phyloP scores from a whole-genome alignment of 2,797 vertebrate genomes.

The Chiropotes sagulatus region DNA sequence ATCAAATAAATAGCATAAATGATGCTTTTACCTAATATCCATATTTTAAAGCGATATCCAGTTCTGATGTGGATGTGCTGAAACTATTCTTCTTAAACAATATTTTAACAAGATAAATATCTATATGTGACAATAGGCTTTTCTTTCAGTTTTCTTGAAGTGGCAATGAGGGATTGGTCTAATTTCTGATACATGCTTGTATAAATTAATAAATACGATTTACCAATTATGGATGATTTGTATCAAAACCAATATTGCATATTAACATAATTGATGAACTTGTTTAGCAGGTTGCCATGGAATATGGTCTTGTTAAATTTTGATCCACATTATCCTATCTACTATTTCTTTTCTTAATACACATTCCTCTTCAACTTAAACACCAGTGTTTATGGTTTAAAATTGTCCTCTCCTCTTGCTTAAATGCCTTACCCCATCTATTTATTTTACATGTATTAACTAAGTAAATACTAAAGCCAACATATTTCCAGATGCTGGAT shows the following conservation, averaged over 20 bases:
- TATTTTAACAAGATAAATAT: background rate
- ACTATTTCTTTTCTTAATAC: no score
- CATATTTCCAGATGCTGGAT: background rate
- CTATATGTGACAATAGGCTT: background rate
- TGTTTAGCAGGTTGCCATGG: background rate
- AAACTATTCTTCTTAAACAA: background rate
- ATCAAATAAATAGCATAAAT: background rate
- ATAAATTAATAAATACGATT: background rate
- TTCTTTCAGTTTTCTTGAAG: background rate
- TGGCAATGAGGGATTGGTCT: background rate
- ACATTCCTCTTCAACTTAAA: background rate
- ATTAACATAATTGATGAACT: background rate
- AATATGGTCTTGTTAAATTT: background rate
- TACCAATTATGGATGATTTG: background rate
- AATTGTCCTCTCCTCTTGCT: background rate
- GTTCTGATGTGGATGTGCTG: background rate
- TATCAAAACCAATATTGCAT: background rate
- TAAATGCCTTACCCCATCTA: background rate
- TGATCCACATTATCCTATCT: background rate
- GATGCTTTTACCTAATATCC: background rate
- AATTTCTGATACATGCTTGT: background rate
- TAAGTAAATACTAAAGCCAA: background rate
- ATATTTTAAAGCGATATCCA: background rate
- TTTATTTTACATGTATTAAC: background rate
- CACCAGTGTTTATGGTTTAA: background rate